Evolutionary conservation across 1,140 invertebrate genomes (phyloP), one percentile per base, ranked within the genome.

Genomic region (Zelostemma sp.): DNA sequence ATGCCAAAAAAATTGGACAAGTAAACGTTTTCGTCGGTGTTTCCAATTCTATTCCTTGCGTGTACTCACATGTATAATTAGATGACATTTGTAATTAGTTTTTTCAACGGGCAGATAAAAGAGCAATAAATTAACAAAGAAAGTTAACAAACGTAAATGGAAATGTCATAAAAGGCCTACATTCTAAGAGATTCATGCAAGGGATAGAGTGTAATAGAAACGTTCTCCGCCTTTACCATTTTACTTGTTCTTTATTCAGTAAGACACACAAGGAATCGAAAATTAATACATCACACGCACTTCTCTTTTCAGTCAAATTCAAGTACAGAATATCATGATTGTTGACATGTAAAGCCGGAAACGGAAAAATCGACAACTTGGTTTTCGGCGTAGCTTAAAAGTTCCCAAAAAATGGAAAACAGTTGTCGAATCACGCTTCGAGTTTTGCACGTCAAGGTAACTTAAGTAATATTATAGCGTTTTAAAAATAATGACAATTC

Each of bases 111-210:
- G n/a, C n/a, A n/a, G n/a, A n/a, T n/a, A n/a, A n/a, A n/a, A n/a
- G n/a, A n/a, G n/a, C n/a, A n/a, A n/a, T n/a, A n/a, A n/a, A n/a
- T n/a, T 28, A 8, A 28, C 25, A 28, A 28, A 28, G 8, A 28
- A 28, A 28, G 3, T 28, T 28, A 8, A 8, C 25, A 8, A 28
- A 8, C 25, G 25, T 28, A 35, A 35, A 35, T 35, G 33, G 33
- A 35, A 35, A 35, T 9, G 11, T 9, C 33, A 2, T 5, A 35
- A 35, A 35, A 35, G 3, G 3, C 8, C 5, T 35, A 35, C 55
- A 47, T 65, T 57, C 63, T 64, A 68, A 9, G 47, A 60, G 46
- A 64, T 1, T 41, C 40, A n/a, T 46, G 43, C 43, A 21, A 46
- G 43, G 43, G 43, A 46, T 19, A 46, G 43, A 46, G 12, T 43